phyloP scores from a whole-genome alignment of 2,113 vertebrate genomes.

The Ailuropoda melanoleuca region DNA sequence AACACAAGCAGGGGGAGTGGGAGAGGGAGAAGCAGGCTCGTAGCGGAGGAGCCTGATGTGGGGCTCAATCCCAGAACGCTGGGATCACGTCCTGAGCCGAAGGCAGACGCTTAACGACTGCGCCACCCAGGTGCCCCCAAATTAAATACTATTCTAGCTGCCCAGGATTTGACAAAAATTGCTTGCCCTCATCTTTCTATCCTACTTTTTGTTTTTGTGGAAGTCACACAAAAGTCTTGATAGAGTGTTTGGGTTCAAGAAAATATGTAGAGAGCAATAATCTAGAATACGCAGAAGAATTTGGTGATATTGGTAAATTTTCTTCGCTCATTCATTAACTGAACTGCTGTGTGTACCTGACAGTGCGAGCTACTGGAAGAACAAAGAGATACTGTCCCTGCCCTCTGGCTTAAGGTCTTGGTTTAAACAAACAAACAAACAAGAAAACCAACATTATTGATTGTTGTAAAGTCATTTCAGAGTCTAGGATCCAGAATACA shows the following conservation, averaged over 20 bases:
- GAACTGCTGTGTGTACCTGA: background rate
- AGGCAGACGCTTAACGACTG: too few relatives aligned
- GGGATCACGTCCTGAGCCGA: too few relatives aligned
- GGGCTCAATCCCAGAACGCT: too few relatives aligned
- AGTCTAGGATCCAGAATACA: background rate
- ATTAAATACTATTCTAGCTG: background rate
- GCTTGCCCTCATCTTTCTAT: background rate
- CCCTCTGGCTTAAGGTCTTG: background rate
- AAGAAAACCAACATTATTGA: background rate
- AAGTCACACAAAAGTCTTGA: background rate
- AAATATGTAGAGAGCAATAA: background rate
- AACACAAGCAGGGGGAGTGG: too few relatives aligned
- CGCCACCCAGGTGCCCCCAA: background rate
- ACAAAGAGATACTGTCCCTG: background rate
- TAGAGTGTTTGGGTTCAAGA: background rate
- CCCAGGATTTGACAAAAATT: background rate
- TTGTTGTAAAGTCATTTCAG: conserved; percentile 18
- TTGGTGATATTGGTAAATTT: conserved; percentile 14
- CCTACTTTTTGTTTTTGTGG: background rate
- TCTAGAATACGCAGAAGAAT: conserved; percentile 21
- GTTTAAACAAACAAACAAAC: conserved; percentile 1
- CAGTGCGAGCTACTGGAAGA: background rate
- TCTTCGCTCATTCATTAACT: conserved; percentile 42
- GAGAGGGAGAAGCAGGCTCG: too few relatives aligned
- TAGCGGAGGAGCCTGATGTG: too few relatives aligned